Conservation (phyloP, 2,113 vertebrate species). For the Pogonocichla stellata region DNA sequence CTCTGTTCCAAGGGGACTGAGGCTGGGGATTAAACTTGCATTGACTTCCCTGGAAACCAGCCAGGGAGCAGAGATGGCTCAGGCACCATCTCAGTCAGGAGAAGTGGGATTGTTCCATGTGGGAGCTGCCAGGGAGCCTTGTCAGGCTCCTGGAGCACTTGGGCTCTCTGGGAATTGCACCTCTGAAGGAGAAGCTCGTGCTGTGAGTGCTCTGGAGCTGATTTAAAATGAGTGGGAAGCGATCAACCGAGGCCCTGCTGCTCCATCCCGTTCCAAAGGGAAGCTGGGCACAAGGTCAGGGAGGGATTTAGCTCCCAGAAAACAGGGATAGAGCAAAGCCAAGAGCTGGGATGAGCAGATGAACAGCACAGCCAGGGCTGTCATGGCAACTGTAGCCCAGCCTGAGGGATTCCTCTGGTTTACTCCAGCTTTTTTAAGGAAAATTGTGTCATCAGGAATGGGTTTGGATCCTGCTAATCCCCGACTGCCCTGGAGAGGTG, state of each 20-base stretch:
- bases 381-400: conserved; percentile 19
- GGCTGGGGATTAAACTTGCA: conserved; percentile 12
- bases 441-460: not conserved
- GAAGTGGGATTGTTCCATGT: not conserved
- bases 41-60: not conserved
- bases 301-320: rapidly evolving
- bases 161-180: not conserved
- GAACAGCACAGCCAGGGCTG: not conserved
- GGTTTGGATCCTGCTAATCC: no score
- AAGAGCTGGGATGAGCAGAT: not conserved
- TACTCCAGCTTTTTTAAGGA: not conserved
- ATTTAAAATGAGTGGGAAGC: not conserved
- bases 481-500: not conserved
- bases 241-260: not conserved
- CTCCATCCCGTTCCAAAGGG: rapidly evolving
- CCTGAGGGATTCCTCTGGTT: not conserved
- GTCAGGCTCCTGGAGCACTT: not conserved
- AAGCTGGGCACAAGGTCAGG: not conserved
- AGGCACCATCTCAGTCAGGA: not conserved
- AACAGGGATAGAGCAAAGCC: rapidly evolving
- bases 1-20: not conserved
- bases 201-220: not conserved
- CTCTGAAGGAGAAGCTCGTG: not conserved
- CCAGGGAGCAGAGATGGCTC: not conserved
- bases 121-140: not conserved